These are phyloP conservation scores for Eupeodes luniger DNA, from an alignment of 2,888 invertebrate species.

Conservation along the genomic window DNA sequence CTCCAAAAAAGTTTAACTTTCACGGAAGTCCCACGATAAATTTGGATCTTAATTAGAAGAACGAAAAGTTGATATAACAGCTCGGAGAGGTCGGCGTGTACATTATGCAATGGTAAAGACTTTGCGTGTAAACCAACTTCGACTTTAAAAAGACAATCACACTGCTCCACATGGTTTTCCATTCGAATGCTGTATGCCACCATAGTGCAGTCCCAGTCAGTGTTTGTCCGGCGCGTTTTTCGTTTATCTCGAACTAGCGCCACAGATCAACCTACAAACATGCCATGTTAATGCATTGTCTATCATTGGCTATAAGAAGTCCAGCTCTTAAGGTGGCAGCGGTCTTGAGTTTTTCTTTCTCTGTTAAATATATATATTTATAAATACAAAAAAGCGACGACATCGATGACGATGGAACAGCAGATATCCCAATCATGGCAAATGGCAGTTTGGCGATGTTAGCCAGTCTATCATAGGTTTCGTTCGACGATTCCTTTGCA, in stretches of 20 bases:
- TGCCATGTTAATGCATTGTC: constrained; percentile 57
- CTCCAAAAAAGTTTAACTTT: constrained; percentile 29
- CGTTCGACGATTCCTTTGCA: background rate
- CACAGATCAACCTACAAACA: constrained; percentile 66
- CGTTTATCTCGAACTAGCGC: constrained; percentile 71
- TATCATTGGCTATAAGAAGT: constrained; percentile 24
- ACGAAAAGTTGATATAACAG: constrained; percentile 13
- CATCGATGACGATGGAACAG: constrained; percentile 48
- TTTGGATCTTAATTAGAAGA: constrained; percentile 66
- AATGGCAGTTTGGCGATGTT: constrained; percentile 68
- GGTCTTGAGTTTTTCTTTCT: background rate
- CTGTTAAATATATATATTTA: background rate
- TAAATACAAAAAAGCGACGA: constrained; percentile 33
- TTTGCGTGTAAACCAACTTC: constrained; percentile 59
- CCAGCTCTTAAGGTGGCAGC: constrained; percentile 14
- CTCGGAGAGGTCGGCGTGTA: background rate
- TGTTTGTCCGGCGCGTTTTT: constrained; percentile 55
- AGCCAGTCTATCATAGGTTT: constrained; percentile 44
- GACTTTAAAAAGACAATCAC: constrained; percentile 44
- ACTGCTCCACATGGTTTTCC: constrained; percentile 58
- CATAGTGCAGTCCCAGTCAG: background rate
- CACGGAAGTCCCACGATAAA: constrained; percentile 57
- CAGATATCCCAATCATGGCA: constrained; percentile 61
- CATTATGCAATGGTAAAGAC: constrained; percentile 52
- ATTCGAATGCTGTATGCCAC: constrained; percentile 27